Base-by-base conservation (phyloP, 2,113 vertebrate species). In the Malurus cyaneus region DNA sequence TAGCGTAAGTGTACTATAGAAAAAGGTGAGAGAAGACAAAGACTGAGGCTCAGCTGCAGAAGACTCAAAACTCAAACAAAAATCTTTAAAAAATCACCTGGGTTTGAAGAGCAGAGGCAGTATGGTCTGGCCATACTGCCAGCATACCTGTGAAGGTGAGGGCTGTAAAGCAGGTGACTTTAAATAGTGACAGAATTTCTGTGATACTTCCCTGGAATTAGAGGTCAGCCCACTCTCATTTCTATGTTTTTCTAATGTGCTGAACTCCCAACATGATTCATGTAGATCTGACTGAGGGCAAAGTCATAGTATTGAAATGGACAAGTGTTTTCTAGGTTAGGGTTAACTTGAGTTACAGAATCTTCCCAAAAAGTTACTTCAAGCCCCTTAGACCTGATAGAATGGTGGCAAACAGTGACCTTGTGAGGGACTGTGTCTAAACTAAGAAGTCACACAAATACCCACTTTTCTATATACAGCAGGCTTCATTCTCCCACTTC, bases 41-140 rank as follows among this genome's bases (percentile, higher is more conserved):
- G 34, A 29, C 17, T 2, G 3, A 78, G 81, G 39, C 39, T 89
- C 23, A 65, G 47, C 19, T 73, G 25, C 24, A 34, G 31, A 56
- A 41, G 41, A 29, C 19, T 67, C 60, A 60, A 60, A 74, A 74
- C 7, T n/a, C 1, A 67, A 61, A 25, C 39, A 42, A 50, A 70
- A 39, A 5, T 0, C 2, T 36, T 18, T 4, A 0, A 42, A 50
- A 73, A 73, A 60, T 3, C 1, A 36, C 32, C 44, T 47, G 12
- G 8, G 7, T 8, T 85, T 24, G 28, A 34, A 52, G 65, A 73
- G 57, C 23, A 76, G 20, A 64, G 17, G 54, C 54, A 64, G 20
- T 46, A 7, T 6, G 11, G 31, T n/a, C n/a, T n/a, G n/a, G n/a
- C n/a, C n/a, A n/a, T n/a, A n/a, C n/a, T n/a, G n/a, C 6, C 31